These are phyloP conservation scores for Taenioides sp. DNA, from an alignment of 2,797 vertebrate species.

Conservation along the genomic window DNA sequence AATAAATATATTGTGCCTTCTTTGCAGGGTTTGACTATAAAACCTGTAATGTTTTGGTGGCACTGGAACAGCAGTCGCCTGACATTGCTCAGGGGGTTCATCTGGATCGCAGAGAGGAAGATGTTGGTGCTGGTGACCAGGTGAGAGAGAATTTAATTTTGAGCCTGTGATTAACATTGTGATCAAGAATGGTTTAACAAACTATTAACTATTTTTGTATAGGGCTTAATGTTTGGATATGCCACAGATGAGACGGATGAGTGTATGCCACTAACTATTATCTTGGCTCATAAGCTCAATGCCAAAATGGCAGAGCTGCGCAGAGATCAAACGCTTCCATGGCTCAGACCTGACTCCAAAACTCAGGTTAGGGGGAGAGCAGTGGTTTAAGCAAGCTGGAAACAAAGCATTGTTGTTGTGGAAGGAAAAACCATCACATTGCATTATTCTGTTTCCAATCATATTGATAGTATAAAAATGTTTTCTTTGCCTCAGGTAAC, in stretches of 20 bases:
- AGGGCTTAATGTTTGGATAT: slow-evolving; percentile 98
- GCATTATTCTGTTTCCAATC: neutral
- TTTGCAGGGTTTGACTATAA: slow-evolving; percentile 91
- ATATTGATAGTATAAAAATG: neutral
- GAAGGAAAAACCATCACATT: neutral
- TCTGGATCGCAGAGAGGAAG: slow-evolving; percentile 90
- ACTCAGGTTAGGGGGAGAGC: slow-evolving; percentile 82
- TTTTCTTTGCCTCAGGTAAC: slow-evolving; percentile 81
- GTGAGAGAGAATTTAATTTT: slow-evolving; percentile 58
- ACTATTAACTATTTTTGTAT: slow-evolving; percentile 12
- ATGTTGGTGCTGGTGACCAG: slow-evolving; percentile 94
- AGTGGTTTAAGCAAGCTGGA: no score
- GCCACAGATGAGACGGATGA: slow-evolving; percentile 96
- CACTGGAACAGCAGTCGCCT: slow-evolving; percentile 92
- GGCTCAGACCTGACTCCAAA: slow-evolving; percentile 94
- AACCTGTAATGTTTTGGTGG: slow-evolving; percentile 94
- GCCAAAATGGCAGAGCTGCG: slow-evolving; percentile 92
- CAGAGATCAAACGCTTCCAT: slow-evolving; percentile 84
- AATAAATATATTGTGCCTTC: slow-evolving; percentile 1
- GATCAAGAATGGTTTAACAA: neutral
- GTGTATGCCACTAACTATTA: slow-evolving; percentile 94
- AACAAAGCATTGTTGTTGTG: no score
- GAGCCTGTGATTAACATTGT: neutral
- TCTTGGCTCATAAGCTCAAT: slow-evolving; percentile 93
- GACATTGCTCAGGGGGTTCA: slow-evolving; percentile 95